A percentile compares a stretch with the other conserved stretches of the same genome.
These are phyloP conservation scores for Corythaixoides concolor DNA, from an alignment of 2,113 vertebrate genomes.

Conservation along the genomic window DNA sequence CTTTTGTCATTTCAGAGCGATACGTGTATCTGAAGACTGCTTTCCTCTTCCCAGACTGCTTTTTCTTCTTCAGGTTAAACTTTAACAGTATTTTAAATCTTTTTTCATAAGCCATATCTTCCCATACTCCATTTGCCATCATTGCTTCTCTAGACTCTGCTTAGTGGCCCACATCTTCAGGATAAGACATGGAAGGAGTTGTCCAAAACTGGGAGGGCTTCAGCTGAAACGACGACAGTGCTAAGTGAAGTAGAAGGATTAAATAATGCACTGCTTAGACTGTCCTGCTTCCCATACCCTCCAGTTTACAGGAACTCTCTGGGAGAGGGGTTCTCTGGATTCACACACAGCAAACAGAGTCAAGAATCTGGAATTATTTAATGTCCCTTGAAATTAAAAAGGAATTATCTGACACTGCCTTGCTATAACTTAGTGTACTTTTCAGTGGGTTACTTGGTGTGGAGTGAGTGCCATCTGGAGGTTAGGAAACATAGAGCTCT, in stretches of 20 bases:
- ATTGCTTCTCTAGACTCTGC: not conserved
- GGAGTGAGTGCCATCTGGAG: conserved; percentile 57
- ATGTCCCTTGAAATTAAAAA: not conserved
- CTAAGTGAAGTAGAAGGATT: not conserved
- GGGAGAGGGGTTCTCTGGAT: not conserved
- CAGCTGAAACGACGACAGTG: not conserved
- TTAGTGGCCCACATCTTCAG: not conserved
- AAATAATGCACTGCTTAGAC: not conserved
- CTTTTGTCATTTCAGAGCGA: not conserved
- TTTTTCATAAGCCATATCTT: not conserved
- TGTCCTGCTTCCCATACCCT: not conserved
- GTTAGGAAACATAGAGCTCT: not conserved
- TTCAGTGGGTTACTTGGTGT: not conserved
- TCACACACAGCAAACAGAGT: not conserved
- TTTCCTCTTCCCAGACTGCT: not conserved
- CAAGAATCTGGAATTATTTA: not conserved
- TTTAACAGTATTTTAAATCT: not conserved
- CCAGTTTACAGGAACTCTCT: not conserved
- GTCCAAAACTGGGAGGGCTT: not conserved
- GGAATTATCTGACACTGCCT: not conserved
- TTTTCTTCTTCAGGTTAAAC: not conserved
- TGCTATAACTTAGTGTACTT: not conserved
- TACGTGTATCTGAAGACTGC: not conserved
- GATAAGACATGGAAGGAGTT: not conserved
- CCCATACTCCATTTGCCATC: accelerated